Evolutionary conservation across 2,888 invertebrate species (phyloP), one percentile per base, ranked within the genome.

Genomic region (Metacarcinus magister): DNA sequence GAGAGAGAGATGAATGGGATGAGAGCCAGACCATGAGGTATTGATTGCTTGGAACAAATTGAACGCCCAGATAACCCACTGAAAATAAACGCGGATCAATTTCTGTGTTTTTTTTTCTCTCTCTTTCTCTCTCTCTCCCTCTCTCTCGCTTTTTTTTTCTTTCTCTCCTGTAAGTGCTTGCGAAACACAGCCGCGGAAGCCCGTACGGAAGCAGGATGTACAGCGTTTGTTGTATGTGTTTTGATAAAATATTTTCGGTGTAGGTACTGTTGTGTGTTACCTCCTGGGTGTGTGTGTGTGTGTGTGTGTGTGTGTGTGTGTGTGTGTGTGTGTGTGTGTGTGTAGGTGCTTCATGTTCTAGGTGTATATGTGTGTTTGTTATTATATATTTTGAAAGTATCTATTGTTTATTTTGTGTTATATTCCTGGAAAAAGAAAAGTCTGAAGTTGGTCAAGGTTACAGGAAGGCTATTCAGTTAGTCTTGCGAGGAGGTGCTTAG

Each of bases 111-210:
- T 3, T 91, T n/a, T 91, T 16, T 91, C 19, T 32, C 44, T 16
- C 23, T 91, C 91, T 7, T 43, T 90, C 28, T 39, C 32, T 90
- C 89, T 39, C 32, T 54, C 54, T 93, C 93, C 16, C 93, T 93
- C 93, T 93, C 43, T 93, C 93, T 48, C 93, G 54, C 60, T 60
- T 32, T 43, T 60, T 93, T 60, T 60, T 28, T 93, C 60, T 60
- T 60, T 93, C 93, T 93, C 60, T 60, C 16, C 39, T 16, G 19
- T 67, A 67, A 67, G 67, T 67, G 67, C 67, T 67, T 82, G 82
- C 32, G 32, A 82, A 82, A 82, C 82, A 32, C 32, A 32, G 82
- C 32, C 28, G 32, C 32, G 28, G 82, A 32, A 82, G 32, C 32
- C 7, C 28, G 19, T 32, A 82, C 19, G 82, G 82, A 82, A 82